A percentile compares a stretch with the other conserved stretches of the same genome.
Conservation (phyloP, 2,113 vertebrate genomes). For the Melierax canorus region DNA sequence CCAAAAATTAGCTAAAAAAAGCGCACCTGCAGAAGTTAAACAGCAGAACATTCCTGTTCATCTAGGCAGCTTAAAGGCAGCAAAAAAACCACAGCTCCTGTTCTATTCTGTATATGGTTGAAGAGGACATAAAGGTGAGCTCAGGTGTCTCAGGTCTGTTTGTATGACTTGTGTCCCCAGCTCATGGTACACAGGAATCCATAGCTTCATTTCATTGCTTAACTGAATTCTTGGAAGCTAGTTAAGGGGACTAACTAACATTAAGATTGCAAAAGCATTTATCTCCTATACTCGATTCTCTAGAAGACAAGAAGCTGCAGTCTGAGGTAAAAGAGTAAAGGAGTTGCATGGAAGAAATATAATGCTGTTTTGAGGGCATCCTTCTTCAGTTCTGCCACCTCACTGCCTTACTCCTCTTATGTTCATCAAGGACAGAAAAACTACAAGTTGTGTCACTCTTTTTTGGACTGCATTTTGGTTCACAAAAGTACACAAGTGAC, state of each 20-base stretch:
- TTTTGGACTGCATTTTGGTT: neutral
- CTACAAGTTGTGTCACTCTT: neutral
- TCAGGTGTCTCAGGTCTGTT: neutral
- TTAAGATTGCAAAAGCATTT: neutral
- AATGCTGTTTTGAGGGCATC: neutral
- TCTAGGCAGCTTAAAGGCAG: neutral
- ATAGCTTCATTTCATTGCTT: neutral
- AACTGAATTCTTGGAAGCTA: neutral
- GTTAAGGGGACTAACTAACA: neutral
- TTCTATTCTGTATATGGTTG: neutral
- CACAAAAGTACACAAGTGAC: neutral
- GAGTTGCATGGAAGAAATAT: neutral
- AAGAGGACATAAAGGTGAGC: neutral
- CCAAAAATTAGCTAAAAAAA: neutral
- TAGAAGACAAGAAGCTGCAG: neutral
- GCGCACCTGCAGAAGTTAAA: neutral
- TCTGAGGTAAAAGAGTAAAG: neutral
- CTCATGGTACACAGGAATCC: neutral
- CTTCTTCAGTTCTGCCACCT: neutral
- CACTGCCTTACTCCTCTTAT: neutral
- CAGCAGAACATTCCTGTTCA: neutral
- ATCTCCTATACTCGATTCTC: neutral
- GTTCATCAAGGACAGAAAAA: neutral
- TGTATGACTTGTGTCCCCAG: neutral
- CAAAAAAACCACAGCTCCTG: neutral